Evolutionary conservation across 2,888 invertebrate genomes (phyloP).

Genomic region (Cephus runcator): DNA sequence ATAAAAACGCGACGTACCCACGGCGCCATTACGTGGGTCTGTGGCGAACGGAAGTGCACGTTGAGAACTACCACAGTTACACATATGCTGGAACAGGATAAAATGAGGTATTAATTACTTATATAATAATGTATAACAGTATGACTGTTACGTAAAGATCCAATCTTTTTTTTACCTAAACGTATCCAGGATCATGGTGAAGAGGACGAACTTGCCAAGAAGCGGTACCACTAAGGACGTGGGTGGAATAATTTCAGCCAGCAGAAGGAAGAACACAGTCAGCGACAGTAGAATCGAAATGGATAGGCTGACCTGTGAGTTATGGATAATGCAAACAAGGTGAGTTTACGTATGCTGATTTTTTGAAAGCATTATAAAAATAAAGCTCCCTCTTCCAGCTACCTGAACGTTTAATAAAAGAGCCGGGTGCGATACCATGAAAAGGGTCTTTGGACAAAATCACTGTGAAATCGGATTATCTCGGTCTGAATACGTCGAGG

Average conservation of each 20-base stretch:
- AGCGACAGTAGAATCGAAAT: slow-evolving; percentile 94
- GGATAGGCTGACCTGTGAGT: slow-evolving; percentile 85
- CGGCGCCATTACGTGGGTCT: slow-evolving; percentile 97
- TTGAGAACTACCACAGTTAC: slow-evolving; percentile 96
- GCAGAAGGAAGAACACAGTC: slow-evolving; percentile 95
- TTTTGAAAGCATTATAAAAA: too few relatives aligned
- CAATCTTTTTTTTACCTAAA: slow-evolving; percentile 76
- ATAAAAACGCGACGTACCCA: slow-evolving; percentile 97
- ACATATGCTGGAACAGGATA: slow-evolving; percentile 77
- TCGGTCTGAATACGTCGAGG: neutral
- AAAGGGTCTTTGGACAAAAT: too few relatives aligned
- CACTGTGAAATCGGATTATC: too few relatives aligned
- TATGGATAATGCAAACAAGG: neutral
- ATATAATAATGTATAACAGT: neutral
- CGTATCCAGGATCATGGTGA: slow-evolving; percentile 96
- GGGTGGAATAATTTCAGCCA: slow-evolving; percentile 89
- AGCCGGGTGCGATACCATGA: too few relatives aligned
- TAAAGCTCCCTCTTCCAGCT: too few relatives aligned
- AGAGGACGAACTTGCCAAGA: slow-evolving; percentile 93
- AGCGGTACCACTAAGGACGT: slow-evolving; percentile 93
- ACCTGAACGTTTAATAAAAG: too few relatives aligned
- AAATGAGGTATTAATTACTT: slow-evolving; percentile 24
- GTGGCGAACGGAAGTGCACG: slow-evolving; percentile 97
- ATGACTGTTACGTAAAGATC: neutral
- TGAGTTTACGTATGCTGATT: neutral